phyloP scores from a whole-genome alignment of 2,113 vertebrate genomes.

The Lanius collurio region DNA sequence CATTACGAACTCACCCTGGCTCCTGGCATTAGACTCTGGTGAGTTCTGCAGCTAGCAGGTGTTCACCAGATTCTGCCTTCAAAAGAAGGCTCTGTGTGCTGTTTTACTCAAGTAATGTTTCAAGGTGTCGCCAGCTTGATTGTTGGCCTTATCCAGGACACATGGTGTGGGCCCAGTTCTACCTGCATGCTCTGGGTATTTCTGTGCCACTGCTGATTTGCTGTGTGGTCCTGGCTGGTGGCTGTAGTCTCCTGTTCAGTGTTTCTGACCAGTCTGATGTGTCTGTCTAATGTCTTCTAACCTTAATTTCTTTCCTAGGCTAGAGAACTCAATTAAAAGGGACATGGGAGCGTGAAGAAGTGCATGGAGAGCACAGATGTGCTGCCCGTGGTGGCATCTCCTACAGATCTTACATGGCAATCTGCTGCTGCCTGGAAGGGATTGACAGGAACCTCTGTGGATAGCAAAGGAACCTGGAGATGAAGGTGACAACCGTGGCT shows the following conservation, averaged over 20 bases:
- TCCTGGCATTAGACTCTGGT: neutral
- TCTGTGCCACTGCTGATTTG: neutral
- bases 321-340: neutral
- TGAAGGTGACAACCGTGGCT: slow-evolving; percentile 1
- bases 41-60: neutral
- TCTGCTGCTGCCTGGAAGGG: neutral
- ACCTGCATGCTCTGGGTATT: neutral
- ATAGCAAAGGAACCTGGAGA: neutral
- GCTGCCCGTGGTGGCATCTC: neutral
- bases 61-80: neutral
- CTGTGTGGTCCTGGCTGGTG: neutral
- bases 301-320: slow-evolving; percentile 9
- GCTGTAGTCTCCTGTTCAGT: neutral
- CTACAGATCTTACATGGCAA: neutral
- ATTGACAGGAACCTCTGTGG: neutral
- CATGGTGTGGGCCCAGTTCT: neutral
- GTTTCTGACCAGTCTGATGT: neutral
- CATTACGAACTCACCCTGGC: neutral
- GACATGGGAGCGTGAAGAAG: slow-evolving; percentile 24
- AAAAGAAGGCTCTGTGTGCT: neutral
- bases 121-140: neutral
- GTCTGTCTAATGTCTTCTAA: neutral
- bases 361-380: neutral
- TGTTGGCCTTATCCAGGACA: neutral
- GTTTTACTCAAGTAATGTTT: neutral